Evolutionary conservation across 2,797 vertebrate genomes (phyloP).

Genomic region (Semotilus atromaculatus): DNA sequence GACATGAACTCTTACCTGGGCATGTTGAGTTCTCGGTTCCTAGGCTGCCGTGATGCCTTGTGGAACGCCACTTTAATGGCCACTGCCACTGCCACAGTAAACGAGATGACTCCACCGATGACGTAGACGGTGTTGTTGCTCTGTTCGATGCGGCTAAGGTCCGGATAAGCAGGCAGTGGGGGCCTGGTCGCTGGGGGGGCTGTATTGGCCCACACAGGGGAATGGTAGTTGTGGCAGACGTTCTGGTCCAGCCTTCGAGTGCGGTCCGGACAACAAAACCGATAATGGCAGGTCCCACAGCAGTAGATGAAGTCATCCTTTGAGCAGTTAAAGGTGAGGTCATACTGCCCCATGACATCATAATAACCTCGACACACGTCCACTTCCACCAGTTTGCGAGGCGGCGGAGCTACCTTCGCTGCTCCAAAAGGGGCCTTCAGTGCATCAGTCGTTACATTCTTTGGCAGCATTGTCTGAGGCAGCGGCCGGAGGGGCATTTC

Average conservation of each 20-base stretch:
- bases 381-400: constrained; percentile 72
- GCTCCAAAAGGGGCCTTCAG: constrained; percentile 73
- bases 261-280: constrained; percentile 92
- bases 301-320: constrained; percentile 89
- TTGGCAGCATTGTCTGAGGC: constrained; percentile 83
- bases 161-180: constrained; percentile 69
- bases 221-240: constrained; percentile 86
- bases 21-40: constrained; percentile 89
- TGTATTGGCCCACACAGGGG: constrained; percentile 89
- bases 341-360: constrained; percentile 93
- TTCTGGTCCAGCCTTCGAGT: constrained; percentile 86
- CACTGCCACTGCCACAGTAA: constrained; percentile 89
- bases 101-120: constrained; percentile 90
- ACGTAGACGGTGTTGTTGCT: constrained; percentile 90
- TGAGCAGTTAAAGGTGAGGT: constrained; percentile 91
- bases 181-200: constrained; percentile 76
- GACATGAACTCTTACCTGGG: constrained; percentile 78
- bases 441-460: constrained; percentile 76
- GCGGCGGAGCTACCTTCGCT: constrained; percentile 72
- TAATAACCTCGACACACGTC: constrained; percentile 91
- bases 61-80: constrained; percentile 92
- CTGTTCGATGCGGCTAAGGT: constrained; percentile 81
- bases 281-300: constrained; percentile 92
- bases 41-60: constrained; percentile 89
- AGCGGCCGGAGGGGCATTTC: constrained; percentile 76